Evolutionary conservation across 1,140 invertebrate genomes (phyloP).

Genomic region (Eurosta solidaginis): DNA sequence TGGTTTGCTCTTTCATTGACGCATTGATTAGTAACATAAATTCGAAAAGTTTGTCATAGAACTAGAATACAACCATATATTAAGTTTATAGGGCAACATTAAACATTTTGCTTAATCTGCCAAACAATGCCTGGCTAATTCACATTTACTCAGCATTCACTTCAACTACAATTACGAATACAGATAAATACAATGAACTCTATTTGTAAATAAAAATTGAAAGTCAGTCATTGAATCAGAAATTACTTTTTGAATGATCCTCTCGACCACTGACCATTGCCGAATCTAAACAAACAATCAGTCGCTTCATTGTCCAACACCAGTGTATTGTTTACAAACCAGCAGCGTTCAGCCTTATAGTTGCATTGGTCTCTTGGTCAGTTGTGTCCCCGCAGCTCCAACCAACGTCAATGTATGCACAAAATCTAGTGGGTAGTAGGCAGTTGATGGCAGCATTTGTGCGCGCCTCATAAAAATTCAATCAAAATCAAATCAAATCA

Average conservation of each 20-base stretch:
- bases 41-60: background rate
- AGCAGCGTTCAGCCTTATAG: background rate
- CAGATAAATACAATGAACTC: background rate
- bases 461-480: constrained; percentile 34
- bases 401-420: background rate
- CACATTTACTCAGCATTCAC: background rate
- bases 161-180: too few relatives aligned
- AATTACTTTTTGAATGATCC: background rate
- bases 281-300: background rate
- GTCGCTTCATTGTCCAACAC: background rate
- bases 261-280: background rate
- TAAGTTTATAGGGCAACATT: background rate
- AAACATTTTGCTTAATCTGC: background rate
- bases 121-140: background rate
- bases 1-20: too few relatives aligned
- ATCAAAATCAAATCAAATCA: constrained; percentile 35
- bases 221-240: background rate
- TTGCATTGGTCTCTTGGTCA: background rate
- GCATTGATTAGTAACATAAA: too few relatives aligned
- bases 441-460: background rate
- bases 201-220: background rate
- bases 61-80: background rate
- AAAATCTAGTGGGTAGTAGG: background rate
- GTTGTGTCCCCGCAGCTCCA: background rate
- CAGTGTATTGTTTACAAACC: background rate